Evolutionary conservation across 1,140 invertebrate genomes (phyloP), one percentile per base, ranked within the genome.

Genomic region (Choristoneura fumiferana): DNA sequence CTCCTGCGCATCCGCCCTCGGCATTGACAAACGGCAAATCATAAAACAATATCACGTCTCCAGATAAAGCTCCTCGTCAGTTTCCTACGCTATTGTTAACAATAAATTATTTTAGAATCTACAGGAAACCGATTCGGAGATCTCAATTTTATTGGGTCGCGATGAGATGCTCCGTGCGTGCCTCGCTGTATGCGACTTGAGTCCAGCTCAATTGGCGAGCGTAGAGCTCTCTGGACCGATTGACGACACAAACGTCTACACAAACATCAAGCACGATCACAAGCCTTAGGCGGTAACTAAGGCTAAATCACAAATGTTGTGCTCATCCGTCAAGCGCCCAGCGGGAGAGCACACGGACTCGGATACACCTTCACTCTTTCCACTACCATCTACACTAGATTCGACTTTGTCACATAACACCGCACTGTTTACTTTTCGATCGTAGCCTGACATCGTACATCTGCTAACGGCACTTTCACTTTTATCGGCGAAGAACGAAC

Each of bases 71-170:
- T 80, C 78, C 78, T 69, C 69, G 62, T 71, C 71, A 73, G 78
- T 75, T 78, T 76, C 76, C 78, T 84, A 87, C 62, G 67, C 78
- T 89, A 89, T 70, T 79, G 78, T 89, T 87, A 89, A 76, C 63
- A 89, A 89, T 89, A 89, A 89, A 89, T 89, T 89, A 87, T 74
- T 78, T 78, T 87, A 84, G 76, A 82, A 82, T 80, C 86, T 89
- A 89, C 80, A 89, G 84, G 84, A 87, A 87, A 89, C 83, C 76
- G 78, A 86, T 81, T 79, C 83, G 84, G 86, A 89, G 84, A 87
- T 87, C 84, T 89, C 78, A 82, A 81, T 78, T 74, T 72, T 69
- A 72, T 75, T 68, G 76, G 71, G 76, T 73, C 71, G 70, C 67
- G 60, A 67, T 77, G 74, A 83, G 78, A 84, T 73, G 76, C 76